Evolutionary conservation across 1,140 invertebrate genomes (phyloP).

Genomic region (Microvelia longipes): DNA sequence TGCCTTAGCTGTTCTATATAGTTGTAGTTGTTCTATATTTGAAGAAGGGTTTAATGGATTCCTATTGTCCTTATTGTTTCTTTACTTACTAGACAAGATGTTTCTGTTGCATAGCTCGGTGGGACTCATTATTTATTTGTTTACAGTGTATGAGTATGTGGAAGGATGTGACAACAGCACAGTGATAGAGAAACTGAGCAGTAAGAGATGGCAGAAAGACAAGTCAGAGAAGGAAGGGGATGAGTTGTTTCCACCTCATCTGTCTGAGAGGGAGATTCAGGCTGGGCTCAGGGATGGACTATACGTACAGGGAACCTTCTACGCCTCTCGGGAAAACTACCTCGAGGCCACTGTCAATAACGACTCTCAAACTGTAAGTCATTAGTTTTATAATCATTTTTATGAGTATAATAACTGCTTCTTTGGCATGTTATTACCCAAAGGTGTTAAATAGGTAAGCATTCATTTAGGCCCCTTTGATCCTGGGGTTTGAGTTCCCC

Average conservation of each 20-base stretch:
- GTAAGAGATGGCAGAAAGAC: constrained; percentile 44
- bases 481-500: not conserved
- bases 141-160: constrained; percentile 54
- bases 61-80: too few relatives aligned
- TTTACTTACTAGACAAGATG: too few relatives aligned
- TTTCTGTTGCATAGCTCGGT: not conserved
- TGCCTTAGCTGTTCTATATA: too few relatives aligned
- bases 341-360: constrained; percentile 82
- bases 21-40: too few relatives aligned
- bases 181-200: constrained; percentile 64
- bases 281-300: constrained; percentile 63
- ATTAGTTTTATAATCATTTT: constrained; percentile 6
- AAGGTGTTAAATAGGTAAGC: not conserved
- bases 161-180: constrained; percentile 43
- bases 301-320: constrained; percentile 68
- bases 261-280: constrained; percentile 57
- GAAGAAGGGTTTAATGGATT: too few relatives aligned
- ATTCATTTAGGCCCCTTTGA: not conserved
- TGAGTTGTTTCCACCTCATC: constrained; percentile 69
- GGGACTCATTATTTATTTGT: constrained; percentile 17
- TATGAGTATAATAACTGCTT: too few relatives aligned
- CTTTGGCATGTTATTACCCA: not conserved
- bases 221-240: constrained; percentile 34
- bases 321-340: constrained; percentile 79
- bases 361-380: constrained; percentile 56